Conservation (phyloP, 2,113 vertebrate genomes). For the Henicopernis longicauda region DNA sequence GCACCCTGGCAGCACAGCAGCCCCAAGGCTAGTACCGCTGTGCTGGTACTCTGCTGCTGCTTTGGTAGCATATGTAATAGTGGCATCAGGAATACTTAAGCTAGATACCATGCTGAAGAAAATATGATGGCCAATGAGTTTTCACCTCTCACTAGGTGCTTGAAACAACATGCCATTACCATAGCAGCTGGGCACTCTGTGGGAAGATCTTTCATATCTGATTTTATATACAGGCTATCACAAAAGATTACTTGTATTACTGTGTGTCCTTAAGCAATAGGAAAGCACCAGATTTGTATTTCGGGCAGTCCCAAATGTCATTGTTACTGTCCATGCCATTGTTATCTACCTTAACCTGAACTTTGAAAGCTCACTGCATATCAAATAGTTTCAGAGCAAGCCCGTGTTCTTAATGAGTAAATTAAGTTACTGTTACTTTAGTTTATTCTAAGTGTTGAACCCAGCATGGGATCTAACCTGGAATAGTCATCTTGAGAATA, state of each 20-base stretch:
- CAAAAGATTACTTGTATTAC: neutral
- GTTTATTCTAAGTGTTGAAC: conserved; percentile 46
- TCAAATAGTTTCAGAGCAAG: neutral
- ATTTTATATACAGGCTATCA: neutral
- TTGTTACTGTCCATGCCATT: neutral
- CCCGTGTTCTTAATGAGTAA: neutral
- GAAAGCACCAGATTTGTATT: neutral
- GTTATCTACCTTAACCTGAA: neutral
- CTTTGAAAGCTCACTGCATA: neutral
- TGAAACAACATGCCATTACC: neutral
- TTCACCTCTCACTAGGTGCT: neutral
- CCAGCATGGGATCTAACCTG: conserved; percentile 47
- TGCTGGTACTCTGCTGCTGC: neutral
- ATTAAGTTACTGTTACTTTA: conserved; percentile 18
- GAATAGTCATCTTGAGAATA: conserved; percentile 57
- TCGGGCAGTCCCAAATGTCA: neutral
- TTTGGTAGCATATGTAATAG: neutral
- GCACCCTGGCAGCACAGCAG: neutral
- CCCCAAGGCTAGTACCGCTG: neutral
- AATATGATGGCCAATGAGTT: neutral
- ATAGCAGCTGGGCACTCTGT: neutral
- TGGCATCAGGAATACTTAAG: neutral
- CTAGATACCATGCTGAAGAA: neutral
- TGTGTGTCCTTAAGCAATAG: neutral
- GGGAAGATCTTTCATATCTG: neutral